These are phyloP conservation scores for Halcyon senegalensis DNA, from an alignment of 2,113 vertebrate species.

Conservation along the genomic window DNA sequence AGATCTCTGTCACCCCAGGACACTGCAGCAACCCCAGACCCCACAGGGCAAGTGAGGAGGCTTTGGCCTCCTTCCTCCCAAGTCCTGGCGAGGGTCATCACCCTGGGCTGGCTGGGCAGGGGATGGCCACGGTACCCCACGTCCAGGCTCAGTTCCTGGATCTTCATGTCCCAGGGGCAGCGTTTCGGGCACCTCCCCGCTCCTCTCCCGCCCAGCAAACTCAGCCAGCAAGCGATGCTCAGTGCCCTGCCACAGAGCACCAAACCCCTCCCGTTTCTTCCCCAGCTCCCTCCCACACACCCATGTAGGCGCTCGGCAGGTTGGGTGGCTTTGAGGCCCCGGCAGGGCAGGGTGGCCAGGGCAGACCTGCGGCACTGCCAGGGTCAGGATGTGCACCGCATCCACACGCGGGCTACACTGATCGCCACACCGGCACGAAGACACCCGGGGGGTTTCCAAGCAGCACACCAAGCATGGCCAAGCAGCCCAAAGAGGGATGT, in stretches of 20 bases:
- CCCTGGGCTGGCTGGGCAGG: background rate
- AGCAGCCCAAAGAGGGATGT: background rate
- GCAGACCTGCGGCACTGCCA: background rate
- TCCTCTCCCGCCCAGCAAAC: background rate
- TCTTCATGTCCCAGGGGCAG: background rate
- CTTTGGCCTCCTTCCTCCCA: background rate
- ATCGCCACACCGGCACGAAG: rapidly evolving
- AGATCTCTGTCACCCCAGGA: background rate
- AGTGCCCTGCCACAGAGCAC: background rate
- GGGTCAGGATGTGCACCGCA: rapidly evolving
- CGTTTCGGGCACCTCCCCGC: background rate
- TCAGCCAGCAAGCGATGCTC: background rate
- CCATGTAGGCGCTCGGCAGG: background rate
- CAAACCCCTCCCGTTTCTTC: background rate
- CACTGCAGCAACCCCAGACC: background rate
- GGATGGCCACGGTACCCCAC: rapidly evolving
- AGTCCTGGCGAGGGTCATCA: background rate
- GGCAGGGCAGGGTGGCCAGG: background rate
- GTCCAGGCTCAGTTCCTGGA: background rate
- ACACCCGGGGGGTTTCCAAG: rapidly evolving
- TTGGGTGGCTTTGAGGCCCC: too few species aligned
- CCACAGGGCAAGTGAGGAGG: rapidly evolving
- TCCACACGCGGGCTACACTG: background rate
- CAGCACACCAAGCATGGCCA: background rate
- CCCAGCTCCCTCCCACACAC: rapidly evolving